Evolutionary conservation across 2,888 invertebrate genomes (phyloP).

Genomic region (Onthophagus sagittarius): DNA sequence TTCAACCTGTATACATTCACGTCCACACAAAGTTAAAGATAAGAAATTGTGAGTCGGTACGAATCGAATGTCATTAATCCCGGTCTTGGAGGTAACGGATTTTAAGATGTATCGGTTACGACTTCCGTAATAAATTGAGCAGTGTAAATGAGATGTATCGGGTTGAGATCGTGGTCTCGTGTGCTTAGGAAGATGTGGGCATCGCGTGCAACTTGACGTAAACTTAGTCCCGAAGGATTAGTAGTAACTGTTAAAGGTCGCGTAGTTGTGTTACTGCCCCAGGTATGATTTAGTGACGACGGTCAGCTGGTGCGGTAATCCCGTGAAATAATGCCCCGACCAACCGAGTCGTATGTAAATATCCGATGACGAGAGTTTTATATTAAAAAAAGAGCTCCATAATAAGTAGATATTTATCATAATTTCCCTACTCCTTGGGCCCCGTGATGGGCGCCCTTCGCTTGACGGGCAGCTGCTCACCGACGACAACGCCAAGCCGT

Average conservation of each 20-base stretch:
- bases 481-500: conserved; percentile 30
- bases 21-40: not conserved
- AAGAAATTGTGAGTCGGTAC: not conserved
- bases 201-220: not conserved
- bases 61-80: not conserved
- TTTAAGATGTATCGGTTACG: not conserved
- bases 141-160: not conserved
- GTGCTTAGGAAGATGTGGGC: not conserved
- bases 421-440: conserved; percentile 47
- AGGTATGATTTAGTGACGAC: conserved; percentile 31
- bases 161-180: not conserved
- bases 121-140: not conserved
- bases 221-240: conserved; percentile 10
- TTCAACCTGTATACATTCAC: not conserved
- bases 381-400: conserved; percentile 14
- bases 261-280: conserved; percentile 26
- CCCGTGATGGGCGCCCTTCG: conserved; percentile 44
- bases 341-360: conserved; percentile 38
- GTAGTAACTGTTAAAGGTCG: conserved; percentile 17
- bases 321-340: conserved; percentile 29
- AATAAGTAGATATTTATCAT: conserved; percentile 47
- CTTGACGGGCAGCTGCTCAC: conserved; percentile 47
- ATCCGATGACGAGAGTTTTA: conserved; percentile 43
- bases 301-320: conserved; percentile 28
- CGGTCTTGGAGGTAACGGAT: not conserved